Evolutionary conservation across 2,113 vertebrate genomes (phyloP).

Genomic region (Hiodon tergisus): DNA sequence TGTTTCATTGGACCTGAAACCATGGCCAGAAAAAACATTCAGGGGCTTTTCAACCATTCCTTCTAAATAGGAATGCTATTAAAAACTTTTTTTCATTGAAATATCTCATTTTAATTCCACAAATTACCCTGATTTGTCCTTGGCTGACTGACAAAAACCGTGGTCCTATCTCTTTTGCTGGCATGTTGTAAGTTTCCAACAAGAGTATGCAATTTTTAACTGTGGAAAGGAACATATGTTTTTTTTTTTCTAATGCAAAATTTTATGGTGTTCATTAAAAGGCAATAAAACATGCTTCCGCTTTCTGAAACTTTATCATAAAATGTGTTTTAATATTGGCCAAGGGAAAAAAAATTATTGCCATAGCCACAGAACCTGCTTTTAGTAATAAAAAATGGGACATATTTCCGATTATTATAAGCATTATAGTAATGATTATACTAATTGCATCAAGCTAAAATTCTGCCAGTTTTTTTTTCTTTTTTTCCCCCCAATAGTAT

Average conservation of each 20-base stretch:
- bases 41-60: too few relatives aligned
- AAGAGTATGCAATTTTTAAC: constrained; percentile 59
- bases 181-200: constrained; percentile 38
- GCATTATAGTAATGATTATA: constrained; percentile 25
- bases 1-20: too few relatives aligned
- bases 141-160: neutral
- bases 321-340: constrained; percentile 50
- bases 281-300: constrained; percentile 49
- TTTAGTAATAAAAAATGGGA: constrained; percentile 36
- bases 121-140: constrained; percentile 2
- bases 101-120: neutral
- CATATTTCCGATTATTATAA: constrained; percentile 35
- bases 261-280: constrained; percentile 61
- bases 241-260: constrained; percentile 44
- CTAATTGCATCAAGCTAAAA: constrained; percentile 25
- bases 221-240: constrained; percentile 48
- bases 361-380: constrained; percentile 25
- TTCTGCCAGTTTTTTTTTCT: neutral
- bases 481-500: too few relatives aligned
- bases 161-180: constrained; percentile 29
- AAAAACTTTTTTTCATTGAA: too few relatives aligned
- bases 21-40: too few relatives aligned
- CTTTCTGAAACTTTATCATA: constrained; percentile 52
- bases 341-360: constrained; percentile 44
- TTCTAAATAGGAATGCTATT: too few relatives aligned